phyloP scores from a whole-genome alignment of 2,113 vertebrate species.

The Dryoscopus gambensis region DNA sequence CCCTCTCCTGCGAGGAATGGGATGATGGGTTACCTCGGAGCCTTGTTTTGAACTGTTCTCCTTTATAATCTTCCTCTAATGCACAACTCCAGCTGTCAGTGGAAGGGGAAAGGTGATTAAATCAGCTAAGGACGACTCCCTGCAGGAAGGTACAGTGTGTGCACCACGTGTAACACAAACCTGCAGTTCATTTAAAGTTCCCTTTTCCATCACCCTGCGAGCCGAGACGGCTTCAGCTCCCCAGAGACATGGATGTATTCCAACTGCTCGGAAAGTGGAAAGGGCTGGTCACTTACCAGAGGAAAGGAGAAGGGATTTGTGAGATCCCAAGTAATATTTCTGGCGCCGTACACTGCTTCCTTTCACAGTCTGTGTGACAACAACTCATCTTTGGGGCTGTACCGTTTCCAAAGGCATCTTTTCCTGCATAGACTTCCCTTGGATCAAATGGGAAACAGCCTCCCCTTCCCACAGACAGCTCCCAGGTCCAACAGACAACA shows the following conservation, averaged over 20 bases:
- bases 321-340: background rate
- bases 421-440: fast-evolving
- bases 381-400: background rate
- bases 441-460: background rate
- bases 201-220: background rate
- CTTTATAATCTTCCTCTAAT: background rate
- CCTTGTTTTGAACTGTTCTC: background rate
- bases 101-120: background rate
- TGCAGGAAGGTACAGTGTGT: background rate
- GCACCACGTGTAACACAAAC: background rate
- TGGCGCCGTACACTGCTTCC: background rate
- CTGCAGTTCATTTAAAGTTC: background rate
- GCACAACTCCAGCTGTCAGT: background rate
- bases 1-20: background rate
- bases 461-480: background rate
- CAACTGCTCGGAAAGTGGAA: background rate
- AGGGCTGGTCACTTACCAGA: background rate
- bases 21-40: background rate
- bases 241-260: fast-evolving
- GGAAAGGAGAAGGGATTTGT: background rate
- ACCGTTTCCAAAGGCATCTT: background rate
- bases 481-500: background rate
- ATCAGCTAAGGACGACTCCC: fast-evolving
- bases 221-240: background rate
- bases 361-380: background rate